phyloP scores from a whole-genome alignment of 2,113 vertebrate species.

The Ascaphus truei region DNA sequence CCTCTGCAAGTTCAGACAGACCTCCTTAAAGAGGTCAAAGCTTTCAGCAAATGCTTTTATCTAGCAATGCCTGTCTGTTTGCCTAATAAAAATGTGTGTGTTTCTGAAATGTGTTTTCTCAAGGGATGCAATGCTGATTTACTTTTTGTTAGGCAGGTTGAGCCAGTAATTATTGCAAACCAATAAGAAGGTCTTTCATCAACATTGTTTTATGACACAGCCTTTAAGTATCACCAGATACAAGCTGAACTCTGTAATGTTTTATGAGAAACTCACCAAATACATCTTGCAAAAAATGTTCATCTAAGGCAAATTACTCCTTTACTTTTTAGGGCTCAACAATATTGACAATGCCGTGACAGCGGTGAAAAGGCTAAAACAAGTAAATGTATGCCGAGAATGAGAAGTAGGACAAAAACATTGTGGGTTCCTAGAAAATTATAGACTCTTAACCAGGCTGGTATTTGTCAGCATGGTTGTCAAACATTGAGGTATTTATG shows the following conservation, averaged over 20 bases:
- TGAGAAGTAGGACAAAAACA: background rate
- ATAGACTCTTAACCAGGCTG: background rate
- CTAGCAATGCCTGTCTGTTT: slow-evolving; percentile 43
- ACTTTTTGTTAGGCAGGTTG: slow-evolving; percentile 53
- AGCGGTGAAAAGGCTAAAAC: background rate
- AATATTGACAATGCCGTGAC: background rate
- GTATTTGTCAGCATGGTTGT: background rate
- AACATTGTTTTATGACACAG: slow-evolving; percentile 56
- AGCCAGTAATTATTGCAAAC: slow-evolving; percentile 66
- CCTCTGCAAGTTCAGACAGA: slow-evolving; percentile 40
- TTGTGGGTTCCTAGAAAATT: background rate
- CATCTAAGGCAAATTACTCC: background rate
- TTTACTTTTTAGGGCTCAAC: background rate
- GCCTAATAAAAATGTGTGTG: slow-evolving; percentile 57
- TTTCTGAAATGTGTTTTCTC: slow-evolving; percentile 64
- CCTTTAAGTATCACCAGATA: slow-evolving; percentile 50
- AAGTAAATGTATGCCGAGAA: background rate
- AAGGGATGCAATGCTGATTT: slow-evolving; percentile 53
- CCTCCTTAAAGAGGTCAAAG: slow-evolving; percentile 44
- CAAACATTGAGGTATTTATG: background rate
- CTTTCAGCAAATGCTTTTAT: slow-evolving; percentile 50
- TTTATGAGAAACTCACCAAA: slow-evolving; percentile 48
- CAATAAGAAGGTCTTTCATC: slow-evolving; percentile 65
- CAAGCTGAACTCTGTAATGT: slow-evolving; percentile 52
- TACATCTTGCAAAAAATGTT: slow-evolving; percentile 45